These are phyloP conservation scores for Trilocha varians DNA, from an alignment of 2,888 invertebrate genomes.

Conservation along the genomic window DNA sequence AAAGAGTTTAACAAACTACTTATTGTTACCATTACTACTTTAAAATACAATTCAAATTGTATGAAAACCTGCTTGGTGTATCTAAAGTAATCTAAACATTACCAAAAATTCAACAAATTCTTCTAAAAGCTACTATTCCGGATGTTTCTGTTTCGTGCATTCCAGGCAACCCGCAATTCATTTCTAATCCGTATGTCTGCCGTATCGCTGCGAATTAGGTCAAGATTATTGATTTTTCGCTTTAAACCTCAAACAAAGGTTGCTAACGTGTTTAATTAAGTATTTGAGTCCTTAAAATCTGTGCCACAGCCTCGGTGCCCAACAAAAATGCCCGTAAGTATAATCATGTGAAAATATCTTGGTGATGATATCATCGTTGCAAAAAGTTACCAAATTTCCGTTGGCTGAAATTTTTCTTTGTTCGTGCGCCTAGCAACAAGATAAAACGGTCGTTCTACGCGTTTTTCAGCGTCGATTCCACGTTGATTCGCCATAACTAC, in stretches of 20 bases:
- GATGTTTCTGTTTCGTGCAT: conserved; percentile 16
- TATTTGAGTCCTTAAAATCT: background rate
- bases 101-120: background rate
- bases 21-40: too few species aligned
- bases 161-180: conserved; percentile 12
- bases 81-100: too few species aligned
- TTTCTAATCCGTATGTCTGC: conserved; percentile 33
- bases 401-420: conserved; percentile 3
- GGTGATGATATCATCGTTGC: conserved; percentile 18
- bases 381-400: conserved; percentile 1
- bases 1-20: too few species aligned
- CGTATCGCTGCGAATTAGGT: conserved; percentile 50
- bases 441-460: too few species aligned
- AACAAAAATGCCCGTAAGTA: conserved; percentile 61
- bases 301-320: background rate
- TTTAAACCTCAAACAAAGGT: conserved; percentile 48
- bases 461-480: too few species aligned
- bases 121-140: background rate
- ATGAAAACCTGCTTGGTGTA: too few species aligned
- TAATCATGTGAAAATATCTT: conserved; percentile 45
- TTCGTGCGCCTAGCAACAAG: background rate
- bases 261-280: conserved; percentile 13
- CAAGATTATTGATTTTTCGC: conserved; percentile 60
- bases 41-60: too few species aligned
- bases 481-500: too few species aligned